These are phyloP conservation scores for Paramuricea clavata DNA, from an alignment of 92 coral and sea anemone species.

Conservation along the genomic window DNA sequence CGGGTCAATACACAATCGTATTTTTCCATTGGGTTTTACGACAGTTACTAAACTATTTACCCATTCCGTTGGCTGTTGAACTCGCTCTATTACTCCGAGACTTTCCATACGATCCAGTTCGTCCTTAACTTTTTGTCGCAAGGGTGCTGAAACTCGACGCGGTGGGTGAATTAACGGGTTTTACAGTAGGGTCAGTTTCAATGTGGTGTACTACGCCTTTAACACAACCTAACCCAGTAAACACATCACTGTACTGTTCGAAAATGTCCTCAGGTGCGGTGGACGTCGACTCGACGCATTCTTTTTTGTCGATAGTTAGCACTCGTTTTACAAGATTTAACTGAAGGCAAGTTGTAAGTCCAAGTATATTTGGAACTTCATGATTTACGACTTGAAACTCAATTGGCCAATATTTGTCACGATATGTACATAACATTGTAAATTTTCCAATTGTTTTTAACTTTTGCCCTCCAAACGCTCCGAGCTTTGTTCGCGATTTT, in stretches of 20 bases:
- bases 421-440: neutral
- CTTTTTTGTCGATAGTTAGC: neutral
- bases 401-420: neutral
- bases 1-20: conserved; percentile 21
- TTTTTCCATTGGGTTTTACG: conserved; percentile 37
- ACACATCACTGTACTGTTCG: conserved; percentile 2
- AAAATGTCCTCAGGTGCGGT: neutral
- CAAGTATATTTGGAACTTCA: conserved; percentile 18
- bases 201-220: conserved; percentile 8
- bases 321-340: conserved; percentile 18
- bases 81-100: conserved; percentile 43
- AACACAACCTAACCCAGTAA: conserved; percentile 2
- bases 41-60: conserved; percentile 42
- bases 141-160: conserved; percentile 17
- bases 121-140: conserved; percentile 8
- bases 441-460: conserved; percentile 10
- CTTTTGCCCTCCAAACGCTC: conserved; percentile 30
- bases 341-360: neutral
- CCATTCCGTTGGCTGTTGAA: conserved; percentile 46
- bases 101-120: conserved; percentile 47
- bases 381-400: conserved; percentile 27
- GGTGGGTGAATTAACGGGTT: conserved; percentile 43
- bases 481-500: neutral
- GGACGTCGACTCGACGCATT: neutral
- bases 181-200: conserved; percentile 31